phyloP scores from a whole-genome alignment of 1,140 invertebrate species.

The Drosophila saltans region DNA sequence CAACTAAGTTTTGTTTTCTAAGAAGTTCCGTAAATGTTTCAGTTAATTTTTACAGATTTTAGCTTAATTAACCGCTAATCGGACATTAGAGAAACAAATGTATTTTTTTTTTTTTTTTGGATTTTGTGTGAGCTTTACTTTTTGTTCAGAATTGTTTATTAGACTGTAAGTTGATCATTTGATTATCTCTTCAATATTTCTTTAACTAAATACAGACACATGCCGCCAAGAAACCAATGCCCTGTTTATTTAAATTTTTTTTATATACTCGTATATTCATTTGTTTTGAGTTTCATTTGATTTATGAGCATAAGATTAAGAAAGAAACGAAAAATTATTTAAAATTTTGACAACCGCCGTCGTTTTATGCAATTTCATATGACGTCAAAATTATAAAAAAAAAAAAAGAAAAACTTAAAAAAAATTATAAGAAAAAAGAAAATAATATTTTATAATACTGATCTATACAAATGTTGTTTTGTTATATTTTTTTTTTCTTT shows the following conservation, averaged over 20 bases:
- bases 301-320: constrained; percentile 45
- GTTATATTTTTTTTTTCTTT: constrained; percentile 26
- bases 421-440: constrained; percentile 37
- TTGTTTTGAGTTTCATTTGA: constrained; percentile 41
- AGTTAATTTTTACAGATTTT: constrained; percentile 33
- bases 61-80: background rate
- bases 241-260: constrained; percentile 81
- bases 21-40: background rate
- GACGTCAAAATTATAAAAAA: constrained; percentile 53
- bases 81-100: background rate
- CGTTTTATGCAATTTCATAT: constrained; percentile 79
- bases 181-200: constrained; percentile 29
- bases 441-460: constrained; percentile 9
- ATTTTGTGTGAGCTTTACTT: constrained; percentile 1
- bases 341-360: constrained; percentile 27
- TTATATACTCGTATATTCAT: constrained; percentile 30
- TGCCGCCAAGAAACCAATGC: constrained; percentile 85
- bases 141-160: constrained; percentile 35
- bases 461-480: constrained; percentile 46
- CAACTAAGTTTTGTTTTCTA: too few species aligned
- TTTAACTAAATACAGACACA: constrained; percentile 72
- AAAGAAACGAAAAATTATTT: constrained; percentile 25
- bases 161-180: constrained; percentile 8
- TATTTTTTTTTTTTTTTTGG: background rate
- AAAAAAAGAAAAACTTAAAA: constrained; percentile 21